A percentile compares a stretch with the other conserved stretches of the same genome.
These are phyloP conservation scores for Drosophila greeni DNA, from an alignment of 2,888 invertebrate species.

Conservation along the genomic window DNA sequence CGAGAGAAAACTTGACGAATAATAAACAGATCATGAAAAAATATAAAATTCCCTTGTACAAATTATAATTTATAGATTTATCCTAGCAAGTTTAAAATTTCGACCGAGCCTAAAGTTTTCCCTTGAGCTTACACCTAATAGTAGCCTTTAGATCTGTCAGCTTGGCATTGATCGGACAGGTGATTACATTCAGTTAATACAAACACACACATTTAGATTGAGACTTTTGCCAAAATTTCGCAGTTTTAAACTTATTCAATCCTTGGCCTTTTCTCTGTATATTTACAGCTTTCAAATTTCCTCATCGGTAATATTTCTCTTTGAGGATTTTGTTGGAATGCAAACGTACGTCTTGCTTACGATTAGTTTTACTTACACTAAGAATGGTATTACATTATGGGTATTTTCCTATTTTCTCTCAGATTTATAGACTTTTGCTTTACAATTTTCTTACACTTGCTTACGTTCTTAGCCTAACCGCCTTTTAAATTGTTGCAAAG, in stretches of 20 bases:
- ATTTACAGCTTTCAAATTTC: conserved; percentile 18
- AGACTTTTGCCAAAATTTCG: conserved; percentile 23
- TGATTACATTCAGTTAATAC: conserved; percentile 7
- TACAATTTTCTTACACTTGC: conserved; percentile 49
- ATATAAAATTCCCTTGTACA: not conserved
- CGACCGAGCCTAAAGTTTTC: not conserved
- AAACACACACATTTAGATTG: conserved; percentile 20
- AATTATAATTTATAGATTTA: not conserved
- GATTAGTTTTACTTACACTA: conserved; percentile 12
- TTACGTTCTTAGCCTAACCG: conserved; percentile 12
- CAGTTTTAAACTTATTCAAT: conserved; percentile 36
- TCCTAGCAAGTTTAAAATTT: not conserved
- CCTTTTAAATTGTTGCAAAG: conserved; percentile 29
- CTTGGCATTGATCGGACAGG: conserved; percentile 18
- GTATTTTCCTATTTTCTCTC: conserved; percentile 1
- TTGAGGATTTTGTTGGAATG: conserved; percentile 32
- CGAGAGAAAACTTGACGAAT: not conserved
- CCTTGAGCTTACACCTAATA: too few species aligned
- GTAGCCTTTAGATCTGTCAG: conserved; percentile 1
- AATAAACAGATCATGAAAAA: too few species aligned
- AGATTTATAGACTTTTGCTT: conserved; percentile 38
- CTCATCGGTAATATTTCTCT: conserved; percentile 17
- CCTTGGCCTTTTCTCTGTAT: conserved; percentile 22
- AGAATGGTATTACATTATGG: conserved; percentile 1
- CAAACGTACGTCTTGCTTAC: conserved; percentile 12